Conservation (phyloP, 1,140 invertebrate genomes). For the Eciton burchellii region DNA sequence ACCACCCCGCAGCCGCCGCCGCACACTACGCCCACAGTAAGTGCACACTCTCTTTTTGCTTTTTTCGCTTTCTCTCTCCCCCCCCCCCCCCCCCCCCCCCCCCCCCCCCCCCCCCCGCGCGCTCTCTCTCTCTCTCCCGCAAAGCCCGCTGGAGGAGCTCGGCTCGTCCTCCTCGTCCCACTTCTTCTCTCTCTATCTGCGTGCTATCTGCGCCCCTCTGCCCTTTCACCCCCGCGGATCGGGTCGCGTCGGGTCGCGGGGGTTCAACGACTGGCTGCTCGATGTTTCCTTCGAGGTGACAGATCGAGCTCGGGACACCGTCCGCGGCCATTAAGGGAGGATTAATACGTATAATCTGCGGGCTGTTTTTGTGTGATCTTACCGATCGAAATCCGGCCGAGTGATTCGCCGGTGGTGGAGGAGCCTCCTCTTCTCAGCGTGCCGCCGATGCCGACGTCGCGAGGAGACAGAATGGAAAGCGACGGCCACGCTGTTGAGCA, state of each 20-base stretch:
- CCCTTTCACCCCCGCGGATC: not conserved
- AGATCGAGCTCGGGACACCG: not conserved
- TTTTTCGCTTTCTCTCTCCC: constrained; percentile 9
- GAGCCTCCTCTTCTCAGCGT: constrained; percentile 11
- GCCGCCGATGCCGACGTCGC: not conserved
- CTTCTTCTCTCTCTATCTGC: too few species aligned
- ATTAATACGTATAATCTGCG: constrained; percentile 54
- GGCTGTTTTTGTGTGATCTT: constrained; percentile 34
- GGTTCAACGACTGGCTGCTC: constrained; percentile 40
- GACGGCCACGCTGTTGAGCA: not conserved
- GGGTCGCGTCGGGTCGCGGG: not conserved
- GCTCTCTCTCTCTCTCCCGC: not conserved
- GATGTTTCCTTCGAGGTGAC: constrained; percentile 22
- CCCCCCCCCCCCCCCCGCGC: not conserved
- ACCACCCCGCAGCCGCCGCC: constrained; percentile 81
- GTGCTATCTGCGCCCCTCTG: too few species aligned
- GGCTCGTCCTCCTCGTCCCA: not conserved
- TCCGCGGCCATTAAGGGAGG: constrained; percentile 34
- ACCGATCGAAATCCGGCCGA: constrained; percentile 34
- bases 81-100: not conserved
- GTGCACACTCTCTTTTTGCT: constrained; percentile 68
- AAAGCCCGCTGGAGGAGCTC: too few species aligned
- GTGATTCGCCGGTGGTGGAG: constrained; percentile 14
- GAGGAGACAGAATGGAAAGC: not conserved
- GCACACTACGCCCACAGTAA: constrained; percentile 85